A percentile compares a stretch with the other conserved stretches of the same genome.
Evolutionary conservation across 2,888 invertebrate species (phyloP).

Genomic region (Apamea monoglypha): DNA sequence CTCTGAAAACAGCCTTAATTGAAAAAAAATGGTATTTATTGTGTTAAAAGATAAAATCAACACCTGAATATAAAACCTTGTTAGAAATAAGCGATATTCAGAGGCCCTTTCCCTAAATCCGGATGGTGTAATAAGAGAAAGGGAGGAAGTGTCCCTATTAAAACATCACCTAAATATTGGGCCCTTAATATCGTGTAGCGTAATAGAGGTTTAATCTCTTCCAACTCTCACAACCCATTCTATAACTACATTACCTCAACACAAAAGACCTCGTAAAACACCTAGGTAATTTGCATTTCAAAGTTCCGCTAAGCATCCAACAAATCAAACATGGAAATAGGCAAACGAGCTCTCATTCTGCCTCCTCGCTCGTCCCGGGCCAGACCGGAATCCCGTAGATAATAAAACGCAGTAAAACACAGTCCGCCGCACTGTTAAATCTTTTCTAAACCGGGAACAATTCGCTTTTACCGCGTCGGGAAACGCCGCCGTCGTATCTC

Average conservation of each 20-base stretch:
- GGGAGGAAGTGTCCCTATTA: background rate
- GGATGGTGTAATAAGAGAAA: background rate
- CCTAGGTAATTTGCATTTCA: conserved; percentile 21
- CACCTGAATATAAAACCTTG: background rate
- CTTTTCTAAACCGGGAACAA: conserved; percentile 68
- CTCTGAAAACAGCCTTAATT: background rate
- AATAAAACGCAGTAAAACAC: conserved; percentile 71
- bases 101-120: background rate
- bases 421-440: conserved; percentile 70
- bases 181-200: background rate
- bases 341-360: conserved; percentile 51
- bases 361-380: conserved; percentile 37
- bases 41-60: background rate
- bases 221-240: background rate
- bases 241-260: background rate
- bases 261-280: conserved; percentile 23
- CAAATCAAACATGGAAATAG: conserved; percentile 49
- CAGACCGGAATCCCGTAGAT: conserved; percentile 53
- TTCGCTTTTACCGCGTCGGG: conserved; percentile 62
- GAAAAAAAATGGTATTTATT: background rate
- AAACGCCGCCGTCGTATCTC: conserved; percentile 62
- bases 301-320: conserved; percentile 27
- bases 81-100: background rate
- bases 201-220: background rate
- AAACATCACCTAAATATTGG: background rate